Conservation (phyloP, 2,888 invertebrate species). For the Sinohyriopsis cumingii region DNA sequence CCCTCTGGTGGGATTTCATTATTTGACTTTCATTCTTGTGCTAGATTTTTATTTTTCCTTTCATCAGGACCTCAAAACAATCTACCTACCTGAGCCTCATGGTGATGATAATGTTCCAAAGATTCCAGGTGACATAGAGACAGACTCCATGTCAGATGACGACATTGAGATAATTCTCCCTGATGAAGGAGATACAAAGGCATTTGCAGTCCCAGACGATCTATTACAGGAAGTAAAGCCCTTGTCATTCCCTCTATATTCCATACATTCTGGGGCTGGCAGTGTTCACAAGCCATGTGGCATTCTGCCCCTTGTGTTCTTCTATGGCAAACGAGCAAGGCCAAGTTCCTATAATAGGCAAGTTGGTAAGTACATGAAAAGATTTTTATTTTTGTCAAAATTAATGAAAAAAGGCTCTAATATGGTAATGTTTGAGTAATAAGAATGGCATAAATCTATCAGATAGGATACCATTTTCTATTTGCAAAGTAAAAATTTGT, state of each 20-base stretch:
- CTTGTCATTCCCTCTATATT: conserved; percentile 62
- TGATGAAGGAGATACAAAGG: conserved; percentile 17
- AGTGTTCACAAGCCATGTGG: conserved; percentile 62
- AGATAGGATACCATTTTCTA: too few species aligned
- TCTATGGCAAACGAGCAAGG: conserved; percentile 58
- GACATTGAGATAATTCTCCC: conserved; percentile 41
- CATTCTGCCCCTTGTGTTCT: conserved; percentile 61
- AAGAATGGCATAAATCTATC: too few species aligned
- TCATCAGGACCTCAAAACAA: conserved; percentile 51
- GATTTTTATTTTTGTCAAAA: not conserved
- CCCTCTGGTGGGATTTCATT: too few species aligned
- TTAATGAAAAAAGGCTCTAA: too few species aligned
- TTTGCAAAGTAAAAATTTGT: too few species aligned
- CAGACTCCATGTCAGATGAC: conserved; percentile 53
- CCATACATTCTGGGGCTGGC: conserved; percentile 55
- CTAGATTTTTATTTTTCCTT: too few species aligned
- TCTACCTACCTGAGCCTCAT: conserved; percentile 50
- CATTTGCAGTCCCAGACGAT: conserved; percentile 4
- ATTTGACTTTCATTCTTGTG: too few species aligned
- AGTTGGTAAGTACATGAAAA: conserved; percentile 47
- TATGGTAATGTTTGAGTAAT: too few species aligned
- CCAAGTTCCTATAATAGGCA: conserved; percentile 57
- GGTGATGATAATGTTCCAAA: conserved; percentile 56
- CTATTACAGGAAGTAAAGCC: conserved; percentile 49
- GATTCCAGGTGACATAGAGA: conserved; percentile 37